Percentiles rank a stretch among this genome's conserved stretches.
Conservation (phyloP, 2,888 invertebrate genomes). For the Aethes cnicana region DNA sequence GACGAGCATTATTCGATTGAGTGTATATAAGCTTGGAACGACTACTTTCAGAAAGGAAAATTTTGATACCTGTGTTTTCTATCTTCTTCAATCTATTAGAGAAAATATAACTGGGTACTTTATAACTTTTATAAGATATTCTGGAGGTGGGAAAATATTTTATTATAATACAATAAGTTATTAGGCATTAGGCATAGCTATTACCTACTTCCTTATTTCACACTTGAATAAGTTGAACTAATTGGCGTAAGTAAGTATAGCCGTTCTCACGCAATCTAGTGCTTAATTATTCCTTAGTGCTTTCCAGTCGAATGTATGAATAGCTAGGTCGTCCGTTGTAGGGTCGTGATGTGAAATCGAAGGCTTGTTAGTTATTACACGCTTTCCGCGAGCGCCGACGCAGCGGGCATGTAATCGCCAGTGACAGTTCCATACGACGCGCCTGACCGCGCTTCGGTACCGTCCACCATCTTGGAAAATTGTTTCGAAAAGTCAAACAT, state of each 20-base stretch:
- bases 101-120: no score
- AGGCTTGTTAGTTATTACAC: constrained; percentile 19
- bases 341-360: constrained; percentile 14
- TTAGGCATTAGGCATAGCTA: not conserved
- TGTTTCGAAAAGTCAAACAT: no score
- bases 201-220: constrained; percentile 5
- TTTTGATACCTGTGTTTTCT: no score
- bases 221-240: constrained; percentile 7
- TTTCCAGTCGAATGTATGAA: constrained; percentile 17
- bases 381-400: constrained; percentile 16
- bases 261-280: constrained; percentile 22
- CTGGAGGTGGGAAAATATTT: no score
- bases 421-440: constrained; percentile 3
- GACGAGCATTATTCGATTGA: no score
- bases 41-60: no score
- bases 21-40: no score
- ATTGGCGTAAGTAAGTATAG: constrained; percentile 20
- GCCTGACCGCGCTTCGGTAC: constrained; percentile 18
- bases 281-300: constrained; percentile 26
- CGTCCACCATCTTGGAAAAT: no score
- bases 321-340: constrained; percentile 8
- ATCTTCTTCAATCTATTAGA: no score
- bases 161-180: no score
- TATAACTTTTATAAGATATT: no score
- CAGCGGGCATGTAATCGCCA: constrained; percentile 13